Evolutionary conservation across 2,113 vertebrate species (phyloP).

Genomic region (Cyanoliseus patagonus): DNA sequence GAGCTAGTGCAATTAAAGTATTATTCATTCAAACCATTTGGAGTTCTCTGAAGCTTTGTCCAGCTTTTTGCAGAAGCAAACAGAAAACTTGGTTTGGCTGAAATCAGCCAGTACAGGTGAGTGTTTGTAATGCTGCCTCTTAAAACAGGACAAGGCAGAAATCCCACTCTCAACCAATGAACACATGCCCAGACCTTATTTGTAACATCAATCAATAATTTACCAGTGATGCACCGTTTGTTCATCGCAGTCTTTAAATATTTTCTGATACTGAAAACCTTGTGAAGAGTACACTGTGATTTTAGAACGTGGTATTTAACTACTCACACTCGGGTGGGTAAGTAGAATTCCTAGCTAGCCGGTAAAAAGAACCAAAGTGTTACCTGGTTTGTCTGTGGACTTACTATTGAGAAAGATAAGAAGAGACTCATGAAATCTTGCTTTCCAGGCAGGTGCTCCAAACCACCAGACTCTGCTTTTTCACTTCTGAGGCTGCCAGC

Average conservation of each 20-base stretch:
- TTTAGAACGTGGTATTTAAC: background rate
- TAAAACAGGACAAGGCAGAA: background rate
- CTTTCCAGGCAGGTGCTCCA: background rate
- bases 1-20: background rate
- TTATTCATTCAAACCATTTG: background rate
- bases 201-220: background rate
- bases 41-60: background rate
- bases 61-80: background rate
- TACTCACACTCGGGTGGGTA: background rate
- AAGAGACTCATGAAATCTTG: background rate
- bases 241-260: background rate
- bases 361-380: background rate
- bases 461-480: background rate
- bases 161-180: accelerated
- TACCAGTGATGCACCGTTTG: background rate
- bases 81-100: background rate
- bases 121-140: background rate
- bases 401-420: background rate
- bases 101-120: background rate
- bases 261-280: background rate
- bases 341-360: background rate
- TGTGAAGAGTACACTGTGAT: background rate
- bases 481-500: background rate
- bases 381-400: background rate
- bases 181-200: background rate